These are phyloP conservation scores for Lydus trimaculatus DNA, from an alignment of 2,888 invertebrate genomes.

Conservation along the genomic window DNA sequence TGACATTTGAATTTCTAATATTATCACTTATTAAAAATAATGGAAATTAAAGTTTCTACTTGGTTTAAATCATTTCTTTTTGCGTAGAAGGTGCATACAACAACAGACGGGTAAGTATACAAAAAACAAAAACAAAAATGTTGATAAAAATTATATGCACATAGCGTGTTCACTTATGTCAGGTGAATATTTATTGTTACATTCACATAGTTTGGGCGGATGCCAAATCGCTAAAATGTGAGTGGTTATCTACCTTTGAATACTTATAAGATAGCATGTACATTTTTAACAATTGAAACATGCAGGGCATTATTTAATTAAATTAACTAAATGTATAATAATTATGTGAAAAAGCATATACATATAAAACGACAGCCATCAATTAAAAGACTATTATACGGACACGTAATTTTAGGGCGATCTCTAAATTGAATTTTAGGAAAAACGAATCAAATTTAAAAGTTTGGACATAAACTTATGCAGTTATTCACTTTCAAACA, in stretches of 20 bases:
- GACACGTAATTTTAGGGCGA: neutral
- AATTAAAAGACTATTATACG: neutral
- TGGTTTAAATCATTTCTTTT: constrained; percentile 30
- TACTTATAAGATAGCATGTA: constrained; percentile 33
- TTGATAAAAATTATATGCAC: constrained; percentile 46
- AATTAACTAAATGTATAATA: neutral
- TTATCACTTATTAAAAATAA: too few species aligned
- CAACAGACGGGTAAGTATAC: constrained; percentile 25
- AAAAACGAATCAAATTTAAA: neutral
- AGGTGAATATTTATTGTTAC: constrained; percentile 49
- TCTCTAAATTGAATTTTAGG: too few species aligned
- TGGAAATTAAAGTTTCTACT: constrained; percentile 18
- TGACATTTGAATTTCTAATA: too few species aligned
- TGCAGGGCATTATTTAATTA: constrained; percentile 9
- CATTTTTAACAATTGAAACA: constrained; percentile 21
- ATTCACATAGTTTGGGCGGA: constrained; percentile 47
- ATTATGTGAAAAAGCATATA: neutral
- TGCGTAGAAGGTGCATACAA: constrained; percentile 35
- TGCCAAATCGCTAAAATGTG: constrained; percentile 46
- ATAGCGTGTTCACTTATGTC: constrained; percentile 43
- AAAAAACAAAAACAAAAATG: constrained; percentile 14
- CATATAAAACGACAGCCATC: neutral
- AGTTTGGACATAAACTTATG: too few species aligned
- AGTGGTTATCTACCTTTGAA: constrained; percentile 40
- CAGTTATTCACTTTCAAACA: too few species aligned